Evolutionary conservation across 37 sponge, comb jelly and placozoan species (phyloP), one percentile per base, ranked within the genome.

Genomic region (Ianthella basta): DNA sequence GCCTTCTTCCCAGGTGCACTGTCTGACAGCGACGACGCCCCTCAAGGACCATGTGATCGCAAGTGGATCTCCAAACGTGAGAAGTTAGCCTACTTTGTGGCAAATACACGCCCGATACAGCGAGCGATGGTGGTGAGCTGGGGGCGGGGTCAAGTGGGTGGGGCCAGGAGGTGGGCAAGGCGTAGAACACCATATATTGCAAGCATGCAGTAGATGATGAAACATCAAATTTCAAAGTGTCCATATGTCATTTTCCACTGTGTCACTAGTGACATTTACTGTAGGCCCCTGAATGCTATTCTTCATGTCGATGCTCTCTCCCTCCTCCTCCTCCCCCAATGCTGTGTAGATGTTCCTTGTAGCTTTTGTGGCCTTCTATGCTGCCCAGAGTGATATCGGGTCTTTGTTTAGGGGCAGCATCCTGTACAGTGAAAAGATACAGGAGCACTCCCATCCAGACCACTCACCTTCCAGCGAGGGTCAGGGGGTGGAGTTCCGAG

Each of bases 41-140:
- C 18, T 3, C 37, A 8, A 4, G n/a, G 16, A 13, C 23, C 37
- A 41, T 25, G 44, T 53, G 54, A 21, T 2, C n/a, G n/a, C 57
- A 37, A 41, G 39, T 56, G 77, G 87, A 83, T 29, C 29, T 80
- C 84, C 25, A 91, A 87, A 73, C 78, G 91, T 32, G 81, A 86
- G 27, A 91, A 88, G 53, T 80, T 92, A 59, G 80, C 64, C 72
- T 91, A 94, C 86, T 94, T 90, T 72, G 65, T 94, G 25, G 94
- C 94, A 1, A 77, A 60, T 12, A 74, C 88, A 53, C 84, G 86
- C 16, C 82, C 85, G 39, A 80, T 94, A n/a, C 91, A 91, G 15
- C 70, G 81, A 74, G 66, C 74, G 4, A 18, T 69, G 0, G 88
- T 85, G 85, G 94, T 94, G 39, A 82, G 86, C 59, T 23, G 23